Base-by-base conservation (phyloP, 1,140 invertebrate genomes). In the Trypoxylus dichotomus region DNA sequence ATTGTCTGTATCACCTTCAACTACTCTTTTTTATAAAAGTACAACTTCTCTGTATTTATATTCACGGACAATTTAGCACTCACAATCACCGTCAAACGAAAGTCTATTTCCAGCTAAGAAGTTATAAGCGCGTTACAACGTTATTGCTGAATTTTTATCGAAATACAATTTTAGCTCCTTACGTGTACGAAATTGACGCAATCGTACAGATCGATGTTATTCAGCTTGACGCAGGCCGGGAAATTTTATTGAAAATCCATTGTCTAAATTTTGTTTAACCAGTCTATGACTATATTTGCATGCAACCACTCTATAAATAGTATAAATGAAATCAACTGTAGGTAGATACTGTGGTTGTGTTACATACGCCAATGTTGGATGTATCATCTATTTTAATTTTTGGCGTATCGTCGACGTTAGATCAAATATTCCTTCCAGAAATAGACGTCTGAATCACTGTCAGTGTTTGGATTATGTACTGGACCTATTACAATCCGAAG, bases 171-270 rank as follows among this genome's bases (percentile, higher is more conserved):
- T 58, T 58, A 58, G 47, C 47, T n/a, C 47, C 5, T 58, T 58
- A 58, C 47, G 47, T 58, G 47, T 58, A 19, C 21, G 21, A 58
- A 58, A 58, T 58, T 58, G 47, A 58, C 47, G 47, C 47, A 58
- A 58, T 58, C 47, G 47, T 58, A 43, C 47, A n/a, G 47, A 58
- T 58, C 47, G 47, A 58, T 19, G 3, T 58, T 58, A 58, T 58
- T 5, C 47, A 58, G 32, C 21, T 58, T 58, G 47, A 58, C 47
- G 47, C 21, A 58, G 47, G 47, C 47, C 47, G 47, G 15, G 47
- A 21, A 58, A 58, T 58, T 58, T 58, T 58, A 58, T 58, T 21
- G 47, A 58, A 58, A 58, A 58, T 58, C 47, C 21, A 58, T 58
- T 58, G 47, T 58, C 47, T 58, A 58, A 7, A 58, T 21, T 3